These are phyloP conservation scores for Nasonia longicornis DNA, from an alignment of 1,140 invertebrate genomes.

Conservation along the genomic window DNA sequence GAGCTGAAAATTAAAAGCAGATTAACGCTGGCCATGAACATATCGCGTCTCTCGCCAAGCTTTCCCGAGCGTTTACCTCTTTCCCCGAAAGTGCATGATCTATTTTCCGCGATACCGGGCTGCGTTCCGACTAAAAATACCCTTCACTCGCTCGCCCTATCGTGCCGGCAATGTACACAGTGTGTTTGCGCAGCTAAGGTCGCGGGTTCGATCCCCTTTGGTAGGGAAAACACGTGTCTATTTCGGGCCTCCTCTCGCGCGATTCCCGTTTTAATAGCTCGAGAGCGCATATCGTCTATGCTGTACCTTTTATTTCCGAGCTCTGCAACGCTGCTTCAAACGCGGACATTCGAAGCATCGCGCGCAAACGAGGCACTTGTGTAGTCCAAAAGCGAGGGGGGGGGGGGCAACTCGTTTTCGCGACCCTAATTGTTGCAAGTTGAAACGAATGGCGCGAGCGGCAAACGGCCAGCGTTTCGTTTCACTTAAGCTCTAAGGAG, in stretches of 20 bases:
- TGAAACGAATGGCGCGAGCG: conserved; percentile 31
- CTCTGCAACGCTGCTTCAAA: not conserved
- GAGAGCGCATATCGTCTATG: conserved; percentile 15
- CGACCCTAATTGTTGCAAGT: conserved; percentile 35
- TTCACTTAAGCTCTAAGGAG: conserved; percentile 41
- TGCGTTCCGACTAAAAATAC: conserved; percentile 56
- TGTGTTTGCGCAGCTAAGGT: conserved; percentile 57
- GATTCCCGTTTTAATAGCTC: not conserved
- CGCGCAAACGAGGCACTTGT: conserved; percentile 9
- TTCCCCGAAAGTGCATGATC: conserved; percentile 5
- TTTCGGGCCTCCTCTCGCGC: conserved; percentile 52
- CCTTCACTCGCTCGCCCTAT: conserved; percentile 1
- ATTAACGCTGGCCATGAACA: not conserved
- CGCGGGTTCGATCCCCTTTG: conserved; percentile 60
- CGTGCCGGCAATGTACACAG: conserved; percentile 48
- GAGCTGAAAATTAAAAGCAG: not conserved
- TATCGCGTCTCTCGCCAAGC: not conserved
- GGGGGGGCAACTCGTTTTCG: not conserved
- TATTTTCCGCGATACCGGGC: conserved; percentile 23
- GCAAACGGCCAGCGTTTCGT: conserved; percentile 34
- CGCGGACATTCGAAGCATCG: conserved; percentile 34
- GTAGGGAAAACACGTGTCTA: conserved; percentile 56
- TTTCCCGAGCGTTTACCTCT: conserved; percentile 9
- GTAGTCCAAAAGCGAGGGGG: not conserved
- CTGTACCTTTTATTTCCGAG: conserved; percentile 22